Base-by-base conservation (phyloP, 2,888 invertebrate species). In the Lasioglossum malachurum region DNA sequence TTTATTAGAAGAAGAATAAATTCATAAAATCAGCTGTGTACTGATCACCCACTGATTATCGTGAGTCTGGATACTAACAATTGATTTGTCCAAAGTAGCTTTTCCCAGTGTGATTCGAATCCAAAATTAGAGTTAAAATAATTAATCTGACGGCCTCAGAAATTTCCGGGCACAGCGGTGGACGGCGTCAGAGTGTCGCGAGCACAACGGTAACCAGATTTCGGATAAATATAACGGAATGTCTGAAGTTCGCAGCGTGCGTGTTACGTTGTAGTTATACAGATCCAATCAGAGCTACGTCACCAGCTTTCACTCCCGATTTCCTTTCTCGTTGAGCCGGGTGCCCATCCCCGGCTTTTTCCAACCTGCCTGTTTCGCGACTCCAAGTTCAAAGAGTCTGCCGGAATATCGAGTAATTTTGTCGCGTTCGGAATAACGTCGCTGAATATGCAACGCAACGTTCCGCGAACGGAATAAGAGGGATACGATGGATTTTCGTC, bases 351-450 rank as follows among this genome's bases (percentile, higher is more conserved):
- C 49, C 74, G 67, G 67, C 73, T 83, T 89, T 86, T 88, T 79
- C 74, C 80, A 27, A 46, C 76, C 79, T 57, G 38, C 60, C 85
- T 74, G 80, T 77, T 78, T 57, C 80, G 38, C 69, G 75, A 53
- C 49, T 69, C 73, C 82, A 81, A 75, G 83, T 85, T 89, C 89
- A 89, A 88, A 89, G 80, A 74, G 72, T 53, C 35, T n/a, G 64
- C 64, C 27, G 72, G 89, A 89, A 86, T 86, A 82, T 89, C 88
- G 77, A 84, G 84, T 88, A 89, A 88, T 89, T 88, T 84, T 78
- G 89, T 86, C 78, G 83, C 86, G 83, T 83, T 77, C 77, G 84
- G 82, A 87, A 87, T 85, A 84, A 84, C 86, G 80, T 72, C n/a
- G 75, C 78, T 86, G 86, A 84, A 86, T 86, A 86, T 84, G 84